These are phyloP conservation scores for Dipodomys stephensi DNA, from an alignment of 2,113 vertebrate genomes.

Conservation along the genomic window DNA sequence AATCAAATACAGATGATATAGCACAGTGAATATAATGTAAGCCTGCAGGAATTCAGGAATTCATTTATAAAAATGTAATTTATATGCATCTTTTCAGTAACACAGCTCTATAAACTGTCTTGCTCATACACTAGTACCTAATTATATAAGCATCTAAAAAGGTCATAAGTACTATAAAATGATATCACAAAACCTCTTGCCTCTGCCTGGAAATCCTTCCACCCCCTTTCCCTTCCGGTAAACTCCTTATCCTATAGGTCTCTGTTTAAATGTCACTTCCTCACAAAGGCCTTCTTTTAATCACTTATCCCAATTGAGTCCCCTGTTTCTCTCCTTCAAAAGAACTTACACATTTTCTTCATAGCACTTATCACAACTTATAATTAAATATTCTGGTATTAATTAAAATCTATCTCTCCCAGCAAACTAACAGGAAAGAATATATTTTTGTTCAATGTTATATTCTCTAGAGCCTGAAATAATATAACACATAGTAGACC, in stretches of 20 bases:
- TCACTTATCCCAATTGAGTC: conserved; percentile 72
- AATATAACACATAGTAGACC: not conserved
- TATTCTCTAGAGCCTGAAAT: not conserved
- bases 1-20: conserved; percentile 78
- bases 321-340: conserved; percentile 59
- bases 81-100: conserved; percentile 82
- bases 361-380: conserved; percentile 56
- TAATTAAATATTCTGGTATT: conserved; percentile 62
- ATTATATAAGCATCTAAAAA: conserved; percentile 83
- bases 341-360: conserved; percentile 52
- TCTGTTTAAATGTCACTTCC: conserved; percentile 78
- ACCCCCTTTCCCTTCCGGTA: conserved; percentile 76
- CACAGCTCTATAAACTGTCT: conserved; percentile 80
- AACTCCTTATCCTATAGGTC: conserved; percentile 72
- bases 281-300: conserved; percentile 70
- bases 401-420: conserved; percentile 44
- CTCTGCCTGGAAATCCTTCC: conserved; percentile 78
- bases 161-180: conserved; percentile 81
- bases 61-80: conserved; percentile 83
- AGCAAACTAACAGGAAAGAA: conserved; percentile 2
- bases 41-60: conserved; percentile 82
- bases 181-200: conserved; percentile 78
- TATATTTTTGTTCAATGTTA: not conserved
- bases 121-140: conserved; percentile 80
- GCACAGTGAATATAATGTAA: conserved; percentile 73